Conservation (phyloP, 1,140 invertebrate genomes). For the Papilio polytes region DNA sequence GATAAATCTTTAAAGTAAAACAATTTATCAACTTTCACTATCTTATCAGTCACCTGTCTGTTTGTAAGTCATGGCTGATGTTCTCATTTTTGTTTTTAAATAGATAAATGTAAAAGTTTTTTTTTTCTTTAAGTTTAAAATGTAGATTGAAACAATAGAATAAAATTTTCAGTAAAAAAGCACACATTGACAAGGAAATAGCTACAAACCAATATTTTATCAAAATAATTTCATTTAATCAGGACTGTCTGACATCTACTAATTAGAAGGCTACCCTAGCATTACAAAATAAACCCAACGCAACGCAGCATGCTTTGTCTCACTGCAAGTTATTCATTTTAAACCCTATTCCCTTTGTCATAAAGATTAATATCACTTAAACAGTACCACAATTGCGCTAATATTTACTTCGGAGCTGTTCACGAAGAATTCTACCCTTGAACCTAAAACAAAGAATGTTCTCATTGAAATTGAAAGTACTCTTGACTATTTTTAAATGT, state of each 20-base stretch:
- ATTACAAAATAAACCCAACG: slow-evolving; percentile 21
- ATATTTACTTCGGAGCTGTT: slow-evolving; percentile 29
- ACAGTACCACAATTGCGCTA: slow-evolving; percentile 2
- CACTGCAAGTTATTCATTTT: background rate
- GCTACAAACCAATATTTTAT: no score
- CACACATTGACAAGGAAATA: no score
- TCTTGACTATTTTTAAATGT: background rate
- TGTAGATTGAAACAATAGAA: background rate
- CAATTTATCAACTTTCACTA: slow-evolving; percentile 9
- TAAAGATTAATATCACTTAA: background rate
- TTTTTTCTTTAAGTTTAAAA: background rate
- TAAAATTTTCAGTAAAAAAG: background rate
- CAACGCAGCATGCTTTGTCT: slow-evolving; percentile 8
- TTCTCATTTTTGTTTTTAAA: slow-evolving; percentile 4
- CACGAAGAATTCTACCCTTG: slow-evolving; percentile 53
- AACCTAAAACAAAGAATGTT: slow-evolving; percentile 60
- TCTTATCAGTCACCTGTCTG: slow-evolving; percentile 5
- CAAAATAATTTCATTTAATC: background rate
- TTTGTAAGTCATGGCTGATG: background rate
- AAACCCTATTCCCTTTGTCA: background rate
- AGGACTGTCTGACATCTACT: background rate
- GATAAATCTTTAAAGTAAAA: background rate
- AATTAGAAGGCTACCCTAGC: background rate
- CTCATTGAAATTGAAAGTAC: slow-evolving; percentile 56
- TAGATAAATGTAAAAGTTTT: background rate